Evolutionary conservation across 2,888 invertebrate species (phyloP).

Genomic region (Tetrapedia diversipes): DNA sequence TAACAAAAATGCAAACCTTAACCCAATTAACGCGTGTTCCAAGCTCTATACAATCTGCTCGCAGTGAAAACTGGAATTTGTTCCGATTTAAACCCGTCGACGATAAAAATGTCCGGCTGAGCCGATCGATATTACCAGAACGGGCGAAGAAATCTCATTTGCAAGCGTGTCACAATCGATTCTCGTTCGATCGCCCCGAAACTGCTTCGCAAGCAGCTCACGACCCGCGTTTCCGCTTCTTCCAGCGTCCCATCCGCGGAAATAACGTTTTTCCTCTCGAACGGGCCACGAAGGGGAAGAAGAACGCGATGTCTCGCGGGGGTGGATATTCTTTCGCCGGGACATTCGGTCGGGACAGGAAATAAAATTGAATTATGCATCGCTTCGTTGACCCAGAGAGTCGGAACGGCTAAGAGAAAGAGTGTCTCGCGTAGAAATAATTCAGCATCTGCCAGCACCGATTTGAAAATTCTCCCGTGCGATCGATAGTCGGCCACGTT

Average conservation of each 20-base stretch:
- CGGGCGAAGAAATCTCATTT: constrained; percentile 1
- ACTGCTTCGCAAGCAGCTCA: constrained; percentile 9
- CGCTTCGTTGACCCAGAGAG: constrained; percentile 42
- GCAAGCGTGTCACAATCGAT: constrained; percentile 4
- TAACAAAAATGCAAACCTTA: too few species aligned
- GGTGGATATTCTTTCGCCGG: constrained; percentile 18
- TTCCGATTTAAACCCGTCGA: neutral
- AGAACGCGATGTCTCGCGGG: neutral
- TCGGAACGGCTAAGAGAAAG: constrained; percentile 2
- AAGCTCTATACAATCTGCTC: neutral
- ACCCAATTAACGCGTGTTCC: too few species aligned
- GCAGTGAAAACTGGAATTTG: neutral
- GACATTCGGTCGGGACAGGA: neutral
- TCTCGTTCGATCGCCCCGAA: neutral
- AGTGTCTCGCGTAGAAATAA: constrained; percentile 34
- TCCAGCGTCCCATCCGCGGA: neutral
- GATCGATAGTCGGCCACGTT: constrained; percentile 34
- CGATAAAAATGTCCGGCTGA: neutral
- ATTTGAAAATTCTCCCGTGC: constrained; percentile 40
- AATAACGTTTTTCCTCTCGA: constrained; percentile 2
- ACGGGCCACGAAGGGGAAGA: too few species aligned
- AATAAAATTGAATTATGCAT: constrained; percentile 62
- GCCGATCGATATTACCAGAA: neutral
- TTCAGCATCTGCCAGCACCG: constrained; percentile 32
- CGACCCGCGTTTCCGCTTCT: constrained; percentile 10